Percentiles rank a stretch among this genome's conserved stretches.
Conservation (phyloP, 2,113 vertebrate genomes). For the Setophaga petechia region DNA sequence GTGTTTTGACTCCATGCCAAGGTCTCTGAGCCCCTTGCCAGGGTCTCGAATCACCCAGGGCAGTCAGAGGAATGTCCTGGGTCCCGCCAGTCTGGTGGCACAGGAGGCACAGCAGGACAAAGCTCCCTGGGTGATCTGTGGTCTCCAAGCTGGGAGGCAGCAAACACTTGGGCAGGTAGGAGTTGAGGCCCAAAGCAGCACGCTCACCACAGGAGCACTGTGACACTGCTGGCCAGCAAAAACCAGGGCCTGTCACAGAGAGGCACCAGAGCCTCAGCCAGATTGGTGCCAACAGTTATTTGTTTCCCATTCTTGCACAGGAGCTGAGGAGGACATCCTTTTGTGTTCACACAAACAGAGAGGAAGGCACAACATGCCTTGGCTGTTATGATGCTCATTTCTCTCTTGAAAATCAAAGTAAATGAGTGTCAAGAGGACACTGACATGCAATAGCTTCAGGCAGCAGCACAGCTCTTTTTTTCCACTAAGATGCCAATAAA, state of each 20-base stretch:
- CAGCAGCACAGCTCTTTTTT: neutral
- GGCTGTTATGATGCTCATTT: neutral
- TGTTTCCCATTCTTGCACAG: neutral
- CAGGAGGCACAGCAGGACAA: neutral
- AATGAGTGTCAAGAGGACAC: constrained; percentile 22
- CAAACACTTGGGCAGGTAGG: neutral
- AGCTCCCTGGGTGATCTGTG: neutral
- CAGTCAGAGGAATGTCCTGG: no score
- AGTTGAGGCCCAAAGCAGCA: neutral
- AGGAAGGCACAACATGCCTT: neutral
- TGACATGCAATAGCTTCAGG: neutral
- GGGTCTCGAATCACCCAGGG: no score
- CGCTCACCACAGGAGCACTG: neutral
- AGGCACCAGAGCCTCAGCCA: neutral
- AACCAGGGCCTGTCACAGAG: neutral
- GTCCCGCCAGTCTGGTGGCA: neutral
- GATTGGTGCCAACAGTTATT: neutral
- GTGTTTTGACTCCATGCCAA: no score
- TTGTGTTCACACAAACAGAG: neutral
- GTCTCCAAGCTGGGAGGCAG: neutral
- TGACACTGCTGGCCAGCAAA: neutral
- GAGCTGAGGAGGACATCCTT: neutral
- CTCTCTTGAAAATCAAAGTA: constrained; percentile 11
- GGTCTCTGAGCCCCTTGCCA: no score
- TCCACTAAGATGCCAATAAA: neutral